Conservation (phyloP, 1,140 invertebrate genomes). For the Gryllus bimaculatus region DNA sequence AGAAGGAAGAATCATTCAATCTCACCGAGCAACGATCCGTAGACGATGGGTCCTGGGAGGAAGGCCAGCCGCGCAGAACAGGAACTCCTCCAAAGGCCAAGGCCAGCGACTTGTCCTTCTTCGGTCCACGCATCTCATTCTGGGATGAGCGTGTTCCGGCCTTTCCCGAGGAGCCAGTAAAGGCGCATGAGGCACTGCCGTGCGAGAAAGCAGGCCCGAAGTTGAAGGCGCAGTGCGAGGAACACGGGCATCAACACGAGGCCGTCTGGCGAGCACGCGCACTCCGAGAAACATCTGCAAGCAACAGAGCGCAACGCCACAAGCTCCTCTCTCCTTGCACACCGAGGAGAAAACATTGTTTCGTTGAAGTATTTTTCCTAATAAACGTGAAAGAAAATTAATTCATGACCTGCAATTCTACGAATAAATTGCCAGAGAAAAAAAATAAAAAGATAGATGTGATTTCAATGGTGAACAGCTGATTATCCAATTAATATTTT, state of each 20-base stretch:
- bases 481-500: no score
- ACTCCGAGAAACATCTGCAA: neutral
- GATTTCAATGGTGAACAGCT: no score
- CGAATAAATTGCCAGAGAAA: no score
- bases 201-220: neutral
- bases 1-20: neutral
- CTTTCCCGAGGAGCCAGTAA: conserved; percentile 45
- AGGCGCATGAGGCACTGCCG: conserved; percentile 38
- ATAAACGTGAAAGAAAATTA: no score
- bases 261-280: neutral
- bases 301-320: no score
- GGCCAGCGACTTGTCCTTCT: conserved; percentile 52
- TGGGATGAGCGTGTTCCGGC: conserved; percentile 51
- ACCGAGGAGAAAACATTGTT: no score
- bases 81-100: conserved; percentile 51
- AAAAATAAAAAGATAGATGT: no score
- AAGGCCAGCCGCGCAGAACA: conserved; percentile 50
- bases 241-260: neutral
- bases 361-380: no score
- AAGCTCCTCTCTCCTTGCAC: no score
- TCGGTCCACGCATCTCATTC: conserved; percentile 42
- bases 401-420: no score
- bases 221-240: neutral
- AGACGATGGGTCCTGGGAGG: conserved; percentile 56
- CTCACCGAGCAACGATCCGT: conserved; percentile 46